Percentiles rank a stretch among this genome's conserved stretches.
Evolutionary conservation across 1,140 invertebrate genomes (phyloP).

Genomic region (Acromyrmex heyeri): DNA sequence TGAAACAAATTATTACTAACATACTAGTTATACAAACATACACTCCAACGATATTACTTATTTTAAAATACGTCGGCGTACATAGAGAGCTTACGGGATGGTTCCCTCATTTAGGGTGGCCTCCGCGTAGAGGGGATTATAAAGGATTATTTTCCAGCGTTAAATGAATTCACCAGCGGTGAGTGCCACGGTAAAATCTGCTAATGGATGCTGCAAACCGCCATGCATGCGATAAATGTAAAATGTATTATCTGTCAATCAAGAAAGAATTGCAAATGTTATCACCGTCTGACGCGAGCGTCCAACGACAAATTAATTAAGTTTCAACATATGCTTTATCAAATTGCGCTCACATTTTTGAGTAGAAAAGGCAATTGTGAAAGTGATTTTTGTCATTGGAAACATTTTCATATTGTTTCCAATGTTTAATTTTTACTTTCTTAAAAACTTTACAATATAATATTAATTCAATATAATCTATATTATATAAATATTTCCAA

Average conservation of each 20-base stretch:
- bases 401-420: too few relatives aligned
- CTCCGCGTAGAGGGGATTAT: constrained; percentile 55
- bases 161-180: constrained; percentile 64
- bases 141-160: constrained; percentile 68
- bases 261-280: constrained; percentile 64
- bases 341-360: constrained; percentile 20
- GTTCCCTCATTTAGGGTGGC: constrained; percentile 51
- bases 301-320: constrained; percentile 61
- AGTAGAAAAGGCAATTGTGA: background rate
- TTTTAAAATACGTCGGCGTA: constrained; percentile 56
- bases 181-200: constrained; percentile 58
- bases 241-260: constrained; percentile 60
- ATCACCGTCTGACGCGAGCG: constrained; percentile 21
- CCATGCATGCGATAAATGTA: constrained; percentile 38
- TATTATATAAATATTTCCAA: background rate
- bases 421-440: background rate
- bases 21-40: constrained; percentile 21
- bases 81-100: constrained; percentile 49
- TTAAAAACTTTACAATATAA: background rate
- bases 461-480: background rate
- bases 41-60: constrained; percentile 45
- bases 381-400: background rate
- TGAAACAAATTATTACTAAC: constrained; percentile 44
- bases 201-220: constrained; percentile 63
- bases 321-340: constrained; percentile 34